A percentile compares a stretch with the other conserved stretches of the same genome.
Evolutionary conservation across 1,140 invertebrate species (phyloP).

Genomic region (Drosophila saltans): DNA sequence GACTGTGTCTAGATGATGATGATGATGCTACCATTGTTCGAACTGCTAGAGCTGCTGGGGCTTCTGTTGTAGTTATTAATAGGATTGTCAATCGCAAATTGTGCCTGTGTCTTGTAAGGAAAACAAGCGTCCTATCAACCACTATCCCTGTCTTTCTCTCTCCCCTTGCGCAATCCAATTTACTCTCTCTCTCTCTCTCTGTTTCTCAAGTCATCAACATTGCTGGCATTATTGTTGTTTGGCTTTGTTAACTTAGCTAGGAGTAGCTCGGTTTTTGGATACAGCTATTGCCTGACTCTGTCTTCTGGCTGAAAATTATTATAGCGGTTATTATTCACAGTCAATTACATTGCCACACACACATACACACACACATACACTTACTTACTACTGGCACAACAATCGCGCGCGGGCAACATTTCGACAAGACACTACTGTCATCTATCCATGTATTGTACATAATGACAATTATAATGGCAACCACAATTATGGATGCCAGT

Average conservation of each 20-base stretch:
- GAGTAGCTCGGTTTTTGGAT: constrained; percentile 39
- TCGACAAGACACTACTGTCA: constrained; percentile 75
- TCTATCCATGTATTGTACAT: constrained; percentile 75
- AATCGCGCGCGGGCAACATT: constrained; percentile 61
- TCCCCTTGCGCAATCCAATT: background rate
- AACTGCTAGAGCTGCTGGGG: constrained; percentile 23
- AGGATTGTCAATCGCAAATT: constrained; percentile 82
- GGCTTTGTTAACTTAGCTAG: constrained; percentile 27
- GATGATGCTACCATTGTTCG: constrained; percentile 23
- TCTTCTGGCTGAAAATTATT: constrained; percentile 78
- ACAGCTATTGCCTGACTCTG: constrained; percentile 39
- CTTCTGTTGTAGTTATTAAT: constrained; percentile 69
- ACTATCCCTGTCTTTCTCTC: background rate
- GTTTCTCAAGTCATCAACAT: constrained; percentile 53
- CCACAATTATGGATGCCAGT: constrained; percentile 79
- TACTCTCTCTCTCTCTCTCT: background rate
- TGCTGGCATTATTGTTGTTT: constrained; percentile 56
- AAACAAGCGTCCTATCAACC: constrained; percentile 25
- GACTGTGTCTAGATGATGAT: constrained; percentile 39
- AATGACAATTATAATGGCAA: constrained; percentile 81
- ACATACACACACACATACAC: constrained; percentile 22
- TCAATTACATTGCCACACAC: constrained; percentile 76
- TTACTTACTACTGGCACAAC: constrained; percentile 23
- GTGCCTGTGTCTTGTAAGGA: constrained; percentile 42
- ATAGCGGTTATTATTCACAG: constrained; percentile 82